Evolutionary conservation across 2,113 vertebrate species (phyloP).

Genomic region (Dromiciops gliroides): DNA sequence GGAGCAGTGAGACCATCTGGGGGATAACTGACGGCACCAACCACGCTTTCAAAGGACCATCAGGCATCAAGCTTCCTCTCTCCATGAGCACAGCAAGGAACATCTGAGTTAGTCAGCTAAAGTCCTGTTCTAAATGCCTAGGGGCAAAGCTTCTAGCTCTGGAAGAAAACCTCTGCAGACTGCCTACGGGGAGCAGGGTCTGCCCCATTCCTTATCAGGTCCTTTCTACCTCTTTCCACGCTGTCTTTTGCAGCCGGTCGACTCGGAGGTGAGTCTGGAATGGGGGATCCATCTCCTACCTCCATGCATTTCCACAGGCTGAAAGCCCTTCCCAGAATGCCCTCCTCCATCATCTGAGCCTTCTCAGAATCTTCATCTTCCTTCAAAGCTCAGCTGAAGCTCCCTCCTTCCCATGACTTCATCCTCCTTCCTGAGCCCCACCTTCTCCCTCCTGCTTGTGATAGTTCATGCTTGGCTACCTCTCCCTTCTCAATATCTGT

Average conservation of each 20-base stretch:
- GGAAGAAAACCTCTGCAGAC: not conserved
- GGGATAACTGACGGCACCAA: not conserved
- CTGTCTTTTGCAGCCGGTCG: not conserved
- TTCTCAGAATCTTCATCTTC: not conserved
- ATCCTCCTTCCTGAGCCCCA: too few relatives aligned
- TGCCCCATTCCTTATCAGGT: not conserved
- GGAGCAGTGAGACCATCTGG: not conserved
- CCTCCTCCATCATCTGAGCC: not conserved
- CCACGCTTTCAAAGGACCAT: not conserved
- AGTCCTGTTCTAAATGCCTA: not conserved
- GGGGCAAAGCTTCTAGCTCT: not conserved
- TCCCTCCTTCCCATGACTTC: too few relatives aligned
- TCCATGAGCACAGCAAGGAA: not conserved
- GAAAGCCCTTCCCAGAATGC: not conserved
- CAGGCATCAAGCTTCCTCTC: not conserved
- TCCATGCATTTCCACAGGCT: not conserved
- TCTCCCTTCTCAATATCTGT: too few relatives aligned
- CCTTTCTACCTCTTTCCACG: too few relatives aligned
- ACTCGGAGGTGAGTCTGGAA: not conserved
- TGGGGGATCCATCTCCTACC: not conserved
- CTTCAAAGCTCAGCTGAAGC: not conserved
- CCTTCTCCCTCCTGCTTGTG: too few relatives aligned
- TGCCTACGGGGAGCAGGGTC: not conserved
- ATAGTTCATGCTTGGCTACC: too few relatives aligned
- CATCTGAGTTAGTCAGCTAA: not conserved